A percentile compares a stretch with the other conserved stretches of the same genome.
phyloP scores from a whole-genome alignment of 2,113 vertebrate species.

The Pongo abelii region DNA sequence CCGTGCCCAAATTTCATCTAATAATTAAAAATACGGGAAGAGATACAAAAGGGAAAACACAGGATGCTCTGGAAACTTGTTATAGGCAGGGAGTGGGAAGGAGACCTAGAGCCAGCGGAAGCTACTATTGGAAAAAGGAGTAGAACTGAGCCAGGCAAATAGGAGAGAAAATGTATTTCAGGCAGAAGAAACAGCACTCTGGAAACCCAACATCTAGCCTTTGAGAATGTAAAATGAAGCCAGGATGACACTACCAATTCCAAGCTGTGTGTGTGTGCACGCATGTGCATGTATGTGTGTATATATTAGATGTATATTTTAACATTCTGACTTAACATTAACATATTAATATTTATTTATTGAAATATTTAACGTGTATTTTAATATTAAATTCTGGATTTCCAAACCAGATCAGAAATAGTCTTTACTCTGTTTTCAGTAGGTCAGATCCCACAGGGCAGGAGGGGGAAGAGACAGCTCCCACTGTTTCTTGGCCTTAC shows the following conservation, averaged over 20 bases:
- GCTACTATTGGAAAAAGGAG: neutral
- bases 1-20: neutral
- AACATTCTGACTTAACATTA: neutral
- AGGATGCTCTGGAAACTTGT: neutral
- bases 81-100: neutral
- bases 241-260: neutral
- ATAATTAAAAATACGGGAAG: neutral
- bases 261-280: neutral
- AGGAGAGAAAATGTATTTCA: neutral
- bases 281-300: neutral
- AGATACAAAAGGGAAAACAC: neutral
- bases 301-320: neutral
- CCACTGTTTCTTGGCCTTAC: neutral
- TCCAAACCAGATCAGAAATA: neutral
- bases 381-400: conserved; percentile 6
- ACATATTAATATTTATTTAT: neutral
- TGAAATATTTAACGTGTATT: neutral
- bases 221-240: neutral
- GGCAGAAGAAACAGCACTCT: neutral
- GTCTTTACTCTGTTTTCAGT: neutral
- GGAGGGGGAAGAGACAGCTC: too few species aligned
- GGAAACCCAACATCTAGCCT: neutral
- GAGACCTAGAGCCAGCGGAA: neutral
- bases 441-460: neutral
- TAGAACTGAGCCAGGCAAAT: neutral